These are phyloP conservation scores for Alloplasta piceator DNA, from an alignment of 2,888 invertebrate genomes.

Conservation along the genomic window DNA sequence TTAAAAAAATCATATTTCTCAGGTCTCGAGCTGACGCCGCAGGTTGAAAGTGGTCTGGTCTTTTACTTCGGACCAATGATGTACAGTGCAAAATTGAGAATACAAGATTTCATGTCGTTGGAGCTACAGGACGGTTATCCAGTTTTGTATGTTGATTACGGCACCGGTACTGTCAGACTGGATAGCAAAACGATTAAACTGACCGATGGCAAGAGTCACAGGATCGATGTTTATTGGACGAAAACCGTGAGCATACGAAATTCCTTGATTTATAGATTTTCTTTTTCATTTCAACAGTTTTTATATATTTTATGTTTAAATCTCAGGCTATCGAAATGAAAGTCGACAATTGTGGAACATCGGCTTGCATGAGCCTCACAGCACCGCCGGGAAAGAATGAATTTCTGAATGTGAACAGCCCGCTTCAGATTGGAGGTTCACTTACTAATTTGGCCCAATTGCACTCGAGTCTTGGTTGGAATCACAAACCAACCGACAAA, in stretches of 20 bases:
- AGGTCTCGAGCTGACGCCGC: conserved; percentile 90
- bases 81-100: conserved; percentile 86
- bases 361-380: conserved; percentile 89
- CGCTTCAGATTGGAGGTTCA: conserved; percentile 93
- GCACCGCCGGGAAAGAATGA: conserved; percentile 89
- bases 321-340: conserved; percentile 88
- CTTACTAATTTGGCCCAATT: conserved; percentile 87
- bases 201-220: conserved; percentile 94
- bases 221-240: conserved; percentile 88
- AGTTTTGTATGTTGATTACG: conserved; percentile 93
- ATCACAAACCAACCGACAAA: conserved; percentile 87
- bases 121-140: conserved; percentile 94
- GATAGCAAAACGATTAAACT: conserved; percentile 89
- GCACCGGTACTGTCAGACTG: conserved; percentile 90
- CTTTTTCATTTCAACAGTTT: too few relatives aligned
- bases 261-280: too few relatives aligned
- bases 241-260: conserved; percentile 79
- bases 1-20: conserved; percentile 8
- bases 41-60: conserved; percentile 91
- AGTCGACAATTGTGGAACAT: conserved; percentile 90
- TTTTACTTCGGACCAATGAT: conserved; percentile 95
- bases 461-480: conserved; percentile 88
- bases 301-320: conserved; percentile 35
- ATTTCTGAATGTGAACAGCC: conserved; percentile 93
- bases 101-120: conserved; percentile 95